Evolutionary conservation across 2,888 invertebrate species (phyloP).

Genomic region (Lasioglossum morio): DNA sequence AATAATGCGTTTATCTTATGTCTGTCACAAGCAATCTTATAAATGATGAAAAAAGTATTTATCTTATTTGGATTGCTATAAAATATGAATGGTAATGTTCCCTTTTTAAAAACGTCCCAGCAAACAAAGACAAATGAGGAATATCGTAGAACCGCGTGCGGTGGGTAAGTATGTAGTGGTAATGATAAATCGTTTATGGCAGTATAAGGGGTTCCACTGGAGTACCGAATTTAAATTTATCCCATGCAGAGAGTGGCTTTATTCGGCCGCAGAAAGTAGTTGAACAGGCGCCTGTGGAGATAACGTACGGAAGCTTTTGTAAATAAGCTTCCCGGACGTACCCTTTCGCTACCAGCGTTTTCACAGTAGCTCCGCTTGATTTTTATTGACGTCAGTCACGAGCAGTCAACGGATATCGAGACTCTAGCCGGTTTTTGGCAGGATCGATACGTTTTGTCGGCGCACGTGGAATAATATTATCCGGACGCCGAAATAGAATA

Average conservation of each 20-base stretch:
- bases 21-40: not conserved
- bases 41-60: not conserved
- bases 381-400: constrained; percentile 37
- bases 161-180: not conserved
- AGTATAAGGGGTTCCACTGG: not conserved
- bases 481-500: not conserved
- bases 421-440: constrained; percentile 10
- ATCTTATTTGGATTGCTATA: no score
- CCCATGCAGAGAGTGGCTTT: constrained; percentile 2
- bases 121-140: not conserved
- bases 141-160: not conserved
- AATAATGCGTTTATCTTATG: not conserved
- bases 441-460: not conserved
- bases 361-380: not conserved
- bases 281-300: constrained; percentile 14
- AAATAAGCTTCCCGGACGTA: constrained; percentile 35
- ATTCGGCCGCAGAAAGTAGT: constrained; percentile 1
- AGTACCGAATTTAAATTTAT: constrained; percentile 28
- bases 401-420: constrained; percentile 19
- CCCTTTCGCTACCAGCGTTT: constrained; percentile 16
- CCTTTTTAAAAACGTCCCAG: not conserved
- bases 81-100: no score
- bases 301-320: constrained; percentile 25
- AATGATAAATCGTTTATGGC: not conserved
- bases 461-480: not conserved